Evolutionary conservation across 2,797 vertebrate genomes (phyloP).

Genomic region (Danio jaintianensis): DNA sequence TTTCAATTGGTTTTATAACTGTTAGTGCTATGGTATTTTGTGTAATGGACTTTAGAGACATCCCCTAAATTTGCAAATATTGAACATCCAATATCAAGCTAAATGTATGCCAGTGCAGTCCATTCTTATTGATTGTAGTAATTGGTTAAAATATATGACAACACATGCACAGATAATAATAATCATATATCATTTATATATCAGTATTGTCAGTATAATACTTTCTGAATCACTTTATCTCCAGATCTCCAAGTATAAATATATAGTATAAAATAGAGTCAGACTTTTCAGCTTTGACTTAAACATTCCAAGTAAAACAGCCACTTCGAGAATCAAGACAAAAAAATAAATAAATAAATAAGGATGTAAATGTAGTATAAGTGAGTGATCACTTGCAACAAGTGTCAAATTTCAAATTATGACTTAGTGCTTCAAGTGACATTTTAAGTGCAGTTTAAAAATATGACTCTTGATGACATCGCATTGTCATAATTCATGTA

Average conservation of each 20-base stretch:
- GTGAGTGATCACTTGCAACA: slow-evolving; percentile 4
- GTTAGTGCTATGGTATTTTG: too few relatives aligned
- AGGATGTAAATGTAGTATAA: not conserved
- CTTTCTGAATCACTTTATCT: not conserved
- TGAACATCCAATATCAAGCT: too few relatives aligned
- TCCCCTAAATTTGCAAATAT: too few relatives aligned
- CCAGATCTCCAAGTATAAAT: too few relatives aligned
- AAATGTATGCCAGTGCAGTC: too few relatives aligned
- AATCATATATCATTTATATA: too few relatives aligned
- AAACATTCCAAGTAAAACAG: slow-evolving; percentile 6
- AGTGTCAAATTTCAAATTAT: not conserved
- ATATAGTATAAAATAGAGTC: not conserved
- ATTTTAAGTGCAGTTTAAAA: slow-evolving; percentile 38
- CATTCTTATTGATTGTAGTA: too few relatives aligned
- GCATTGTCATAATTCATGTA: slow-evolving; percentile 8
- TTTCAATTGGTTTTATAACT: too few relatives aligned
- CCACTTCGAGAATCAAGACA: not conserved
- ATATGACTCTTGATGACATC: slow-evolving; percentile 20
- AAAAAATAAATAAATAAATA: not conserved
- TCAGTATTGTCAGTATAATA: not conserved
- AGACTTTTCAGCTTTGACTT: slow-evolving; percentile 22
- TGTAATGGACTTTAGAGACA: too few relatives aligned
- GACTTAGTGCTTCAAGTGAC: slow-evolving; percentile 22
- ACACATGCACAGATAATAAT: too few relatives aligned
- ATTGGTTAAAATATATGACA: too few relatives aligned